phyloP scores from a whole-genome alignment of 2,113 vertebrate genomes.

The Theristicus caerulescens region DNA sequence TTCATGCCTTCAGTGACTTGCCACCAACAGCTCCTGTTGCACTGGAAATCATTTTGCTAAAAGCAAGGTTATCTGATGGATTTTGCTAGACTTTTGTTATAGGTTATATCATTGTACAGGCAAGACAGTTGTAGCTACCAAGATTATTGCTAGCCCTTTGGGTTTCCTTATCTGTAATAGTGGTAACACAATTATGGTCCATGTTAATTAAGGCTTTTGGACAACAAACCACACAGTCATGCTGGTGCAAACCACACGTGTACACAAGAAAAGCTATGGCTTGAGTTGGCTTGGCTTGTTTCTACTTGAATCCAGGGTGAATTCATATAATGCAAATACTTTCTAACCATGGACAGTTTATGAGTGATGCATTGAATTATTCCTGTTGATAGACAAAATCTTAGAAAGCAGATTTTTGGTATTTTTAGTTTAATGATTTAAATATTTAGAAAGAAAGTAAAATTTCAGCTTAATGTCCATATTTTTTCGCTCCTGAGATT shows the following conservation, averaged over 20 bases:
- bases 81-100: background rate
- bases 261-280: background rate
- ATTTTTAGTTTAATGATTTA: background rate
- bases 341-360: background rate
- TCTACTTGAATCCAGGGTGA: background rate
- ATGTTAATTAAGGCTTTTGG: background rate
- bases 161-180: background rate
- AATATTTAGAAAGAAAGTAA: background rate
- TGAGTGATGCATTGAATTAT: background rate
- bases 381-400: background rate
- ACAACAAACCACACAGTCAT: background rate
- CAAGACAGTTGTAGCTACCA: background rate
- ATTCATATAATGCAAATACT: background rate
- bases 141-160: background rate
- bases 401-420: background rate
- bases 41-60: background rate
- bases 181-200: background rate
- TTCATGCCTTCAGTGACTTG: background rate
- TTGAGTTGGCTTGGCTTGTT: background rate
- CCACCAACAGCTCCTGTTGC: background rate
- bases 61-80: background rate
- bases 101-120: background rate
- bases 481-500: background rate
- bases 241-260: background rate
- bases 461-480: background rate